Conservation (phyloP, 64 coral and sea anemone genomes). For the Montipora cactus region DNA sequence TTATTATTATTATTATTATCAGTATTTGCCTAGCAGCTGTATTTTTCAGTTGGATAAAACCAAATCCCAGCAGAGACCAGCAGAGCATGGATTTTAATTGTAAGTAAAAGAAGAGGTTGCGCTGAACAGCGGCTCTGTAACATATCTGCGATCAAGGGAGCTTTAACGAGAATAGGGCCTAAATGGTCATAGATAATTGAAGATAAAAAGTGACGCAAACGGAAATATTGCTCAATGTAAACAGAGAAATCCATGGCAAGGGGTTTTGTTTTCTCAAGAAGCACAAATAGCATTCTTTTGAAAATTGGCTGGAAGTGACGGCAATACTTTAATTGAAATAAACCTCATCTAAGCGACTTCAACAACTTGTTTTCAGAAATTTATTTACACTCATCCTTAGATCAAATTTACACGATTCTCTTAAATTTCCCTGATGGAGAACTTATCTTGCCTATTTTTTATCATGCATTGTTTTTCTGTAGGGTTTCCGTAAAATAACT, state of each 20-base stretch:
- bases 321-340: neutral
- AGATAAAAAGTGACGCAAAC: too few species aligned
- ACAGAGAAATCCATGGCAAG: neutral
- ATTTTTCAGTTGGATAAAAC: too few species aligned
- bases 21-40: too few species aligned
- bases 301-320: neutral
- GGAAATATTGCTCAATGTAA: too few species aligned
- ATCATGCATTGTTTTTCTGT: neutral
- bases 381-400: constrained; percentile 41
- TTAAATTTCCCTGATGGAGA: neutral
- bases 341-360: neutral
- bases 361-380: constrained; percentile 51
- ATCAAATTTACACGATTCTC: constrained; percentile 50
- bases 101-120: too few species aligned
- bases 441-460: neutral
- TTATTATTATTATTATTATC: too few species aligned
- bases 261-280: neutral
- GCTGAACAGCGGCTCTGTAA: too few species aligned
- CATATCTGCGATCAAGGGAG: too few species aligned
- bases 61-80: too few species aligned
- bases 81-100: too few species aligned
- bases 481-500: constrained; percentile 3
- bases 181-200: too few species aligned
- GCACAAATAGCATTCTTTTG: neutral
- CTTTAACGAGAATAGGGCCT: too few species aligned